phyloP scores from a whole-genome alignment of 2,113 vertebrate genomes.

The Garra rufa region DNA sequence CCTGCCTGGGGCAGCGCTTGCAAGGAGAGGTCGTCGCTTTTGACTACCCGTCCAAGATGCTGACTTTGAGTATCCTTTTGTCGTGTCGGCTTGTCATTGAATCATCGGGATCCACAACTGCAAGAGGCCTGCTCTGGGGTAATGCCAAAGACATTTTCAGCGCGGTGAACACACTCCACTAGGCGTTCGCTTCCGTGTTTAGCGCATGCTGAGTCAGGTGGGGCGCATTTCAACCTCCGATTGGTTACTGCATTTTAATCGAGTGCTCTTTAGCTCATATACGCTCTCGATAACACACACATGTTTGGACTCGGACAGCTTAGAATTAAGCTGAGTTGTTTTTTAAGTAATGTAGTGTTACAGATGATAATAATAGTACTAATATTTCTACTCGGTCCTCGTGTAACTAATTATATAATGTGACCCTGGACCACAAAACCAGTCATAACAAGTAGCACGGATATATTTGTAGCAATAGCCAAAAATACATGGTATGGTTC shows the following conservation, averaged over 20 bases:
- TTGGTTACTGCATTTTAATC: neutral
- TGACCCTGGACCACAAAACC: too few species aligned
- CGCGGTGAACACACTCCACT: neutral
- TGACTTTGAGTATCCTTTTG: slow-evolving; percentile 86
- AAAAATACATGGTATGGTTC: too few species aligned
- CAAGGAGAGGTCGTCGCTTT: slow-evolving; percentile 87
- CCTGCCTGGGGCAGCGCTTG: slow-evolving; percentile 83
- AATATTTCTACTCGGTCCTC: neutral
- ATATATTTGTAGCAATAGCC: too few species aligned
- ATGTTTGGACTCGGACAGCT: neutral
- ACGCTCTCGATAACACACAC: neutral
- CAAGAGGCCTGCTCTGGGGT: slow-evolving; percentile 41
- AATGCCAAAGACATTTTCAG: slow-evolving; percentile 16
- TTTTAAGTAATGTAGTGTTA: neutral
- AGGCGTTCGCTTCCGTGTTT: neutral
- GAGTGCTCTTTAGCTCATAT: neutral
- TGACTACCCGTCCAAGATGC: slow-evolving; percentile 87
- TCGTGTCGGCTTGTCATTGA: slow-evolving; percentile 21
- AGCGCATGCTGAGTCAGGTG: slow-evolving; percentile 20
- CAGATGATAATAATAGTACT: neutral
- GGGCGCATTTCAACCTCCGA: neutral
- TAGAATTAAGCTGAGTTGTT: neutral
- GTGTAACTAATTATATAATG: too few species aligned
- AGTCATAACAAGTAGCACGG: too few species aligned
- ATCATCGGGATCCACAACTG: slow-evolving; percentile 18